Evolutionary conservation across 2,888 invertebrate species (phyloP).

Genomic region (Tinea semifulvella): DNA sequence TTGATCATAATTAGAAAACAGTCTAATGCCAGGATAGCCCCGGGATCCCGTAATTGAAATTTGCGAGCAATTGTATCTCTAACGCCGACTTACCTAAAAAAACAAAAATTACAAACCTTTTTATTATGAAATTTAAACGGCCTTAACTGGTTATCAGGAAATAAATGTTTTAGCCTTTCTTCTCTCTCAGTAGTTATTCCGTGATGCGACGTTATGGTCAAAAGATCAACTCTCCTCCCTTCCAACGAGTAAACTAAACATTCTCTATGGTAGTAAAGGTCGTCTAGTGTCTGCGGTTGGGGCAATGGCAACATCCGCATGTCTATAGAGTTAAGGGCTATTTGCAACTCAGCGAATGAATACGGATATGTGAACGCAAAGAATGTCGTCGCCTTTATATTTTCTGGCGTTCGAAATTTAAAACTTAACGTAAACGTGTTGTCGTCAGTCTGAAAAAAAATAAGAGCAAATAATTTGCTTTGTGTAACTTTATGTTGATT

Average conservation of each 20-base stretch:
- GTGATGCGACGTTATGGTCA: slow-evolving; percentile 85
- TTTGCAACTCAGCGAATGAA: slow-evolving; percentile 84
- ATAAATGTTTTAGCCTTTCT: slow-evolving; percentile 74
- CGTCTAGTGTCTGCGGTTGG: slow-evolving; percentile 56
- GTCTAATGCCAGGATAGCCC: too few relatives aligned
- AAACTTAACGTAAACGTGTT: slow-evolving; percentile 80
- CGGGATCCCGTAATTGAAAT: too few relatives aligned
- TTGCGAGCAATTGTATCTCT: too few relatives aligned
- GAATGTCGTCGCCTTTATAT: slow-evolving; percentile 76
- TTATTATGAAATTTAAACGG: slow-evolving; percentile 80
- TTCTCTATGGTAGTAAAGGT: slow-evolving; percentile 87
- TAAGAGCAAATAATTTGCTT: too few relatives aligned
- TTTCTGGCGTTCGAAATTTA: slow-evolving; percentile 75
- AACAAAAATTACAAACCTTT: slow-evolving; percentile 63
- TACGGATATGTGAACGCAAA: slow-evolving; percentile 94
- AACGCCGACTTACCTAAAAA: too few relatives aligned
- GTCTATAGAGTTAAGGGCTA: slow-evolving; percentile 75
- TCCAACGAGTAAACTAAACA: slow-evolving; percentile 82
- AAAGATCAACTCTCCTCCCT: slow-evolving; percentile 77
- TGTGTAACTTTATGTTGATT: too few relatives aligned
- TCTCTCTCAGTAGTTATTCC: slow-evolving; percentile 79
- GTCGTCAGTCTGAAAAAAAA: slow-evolving; percentile 69
- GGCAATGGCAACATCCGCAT: slow-evolving; percentile 58
- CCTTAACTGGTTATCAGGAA: slow-evolving; percentile 75
- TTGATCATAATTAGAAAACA: too few relatives aligned